These are phyloP conservation scores for Zaprionus ghesquierei DNA, from an alignment of 1,140 invertebrate genomes.

Conservation along the genomic window DNA sequence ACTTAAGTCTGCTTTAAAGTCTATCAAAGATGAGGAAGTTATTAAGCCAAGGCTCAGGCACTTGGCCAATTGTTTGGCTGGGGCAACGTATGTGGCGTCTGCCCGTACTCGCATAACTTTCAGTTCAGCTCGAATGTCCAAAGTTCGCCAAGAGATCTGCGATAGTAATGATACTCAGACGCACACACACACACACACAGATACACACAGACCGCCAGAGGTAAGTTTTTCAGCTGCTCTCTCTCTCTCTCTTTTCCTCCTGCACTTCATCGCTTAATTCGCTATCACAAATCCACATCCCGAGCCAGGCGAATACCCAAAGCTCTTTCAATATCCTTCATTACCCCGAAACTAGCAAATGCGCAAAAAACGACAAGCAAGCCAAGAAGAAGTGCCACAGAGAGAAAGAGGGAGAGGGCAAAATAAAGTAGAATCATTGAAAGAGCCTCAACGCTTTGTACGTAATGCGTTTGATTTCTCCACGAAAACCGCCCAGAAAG, in stretches of 20 bases:
- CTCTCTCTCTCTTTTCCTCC: constrained; percentile 5
- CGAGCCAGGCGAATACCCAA: constrained; percentile 28
- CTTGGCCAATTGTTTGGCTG: constrained; percentile 8
- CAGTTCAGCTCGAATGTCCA: constrained; percentile 7
- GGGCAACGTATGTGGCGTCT: not conserved
- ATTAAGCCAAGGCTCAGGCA: not conserved
- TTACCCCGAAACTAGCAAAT: constrained; percentile 68
- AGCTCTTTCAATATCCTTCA: constrained; percentile 80
- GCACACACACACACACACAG: constrained; percentile 14
- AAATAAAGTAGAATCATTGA: constrained; percentile 74
- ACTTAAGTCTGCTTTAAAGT: not conserved
- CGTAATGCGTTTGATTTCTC: constrained; percentile 78
- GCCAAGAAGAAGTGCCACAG: not conserved
- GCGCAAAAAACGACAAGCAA: constrained; percentile 41
- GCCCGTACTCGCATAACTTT: constrained; percentile 30
- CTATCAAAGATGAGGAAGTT: not conserved
- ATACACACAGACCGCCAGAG: constrained; percentile 31
- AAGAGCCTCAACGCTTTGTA: constrained; percentile 64
- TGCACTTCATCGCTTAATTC: constrained; percentile 27
- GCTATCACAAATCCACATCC: constrained; percentile 66
- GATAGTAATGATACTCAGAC: constrained; percentile 27
- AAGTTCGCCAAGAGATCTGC: constrained; percentile 32
- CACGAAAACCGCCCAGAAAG: constrained; percentile 34
- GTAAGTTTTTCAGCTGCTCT: constrained; percentile 39
- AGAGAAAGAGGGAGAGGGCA: not conserved